These are phyloP conservation scores for Epistrophe eligans DNA, from an alignment of 2,888 invertebrate species.

Conservation along the genomic window DNA sequence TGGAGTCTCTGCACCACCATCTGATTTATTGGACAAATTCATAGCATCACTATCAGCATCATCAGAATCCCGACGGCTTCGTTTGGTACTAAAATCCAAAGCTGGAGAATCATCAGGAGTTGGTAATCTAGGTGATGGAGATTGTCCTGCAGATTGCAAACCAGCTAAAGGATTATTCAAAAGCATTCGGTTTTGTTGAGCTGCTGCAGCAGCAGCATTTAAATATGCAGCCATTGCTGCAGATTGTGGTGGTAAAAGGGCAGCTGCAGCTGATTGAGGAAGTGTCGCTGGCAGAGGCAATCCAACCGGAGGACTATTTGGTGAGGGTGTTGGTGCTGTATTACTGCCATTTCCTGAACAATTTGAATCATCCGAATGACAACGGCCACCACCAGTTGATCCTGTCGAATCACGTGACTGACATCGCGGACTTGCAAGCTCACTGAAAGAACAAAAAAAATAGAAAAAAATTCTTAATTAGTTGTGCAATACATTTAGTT, in stretches of 20 bases:
- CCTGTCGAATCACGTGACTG: conserved; percentile 91
- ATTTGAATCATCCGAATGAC: conserved; percentile 91
- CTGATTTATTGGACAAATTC: conserved; percentile 83
- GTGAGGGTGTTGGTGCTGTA: conserved; percentile 85
- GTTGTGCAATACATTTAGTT: no score
- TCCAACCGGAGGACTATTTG: conserved; percentile 88
- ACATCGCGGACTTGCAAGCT: conserved; percentile 90
- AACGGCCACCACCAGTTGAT: conserved; percentile 87
- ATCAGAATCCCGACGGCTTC: conserved; percentile 85
- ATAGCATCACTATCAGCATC: conserved; percentile 88
- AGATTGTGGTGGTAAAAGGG: conserved; percentile 90
- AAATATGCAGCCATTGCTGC: conserved; percentile 93
- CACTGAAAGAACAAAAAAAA: conserved; percentile 88
- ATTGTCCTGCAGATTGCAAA: conserved; percentile 82
- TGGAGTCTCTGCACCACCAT: conserved; percentile 63
- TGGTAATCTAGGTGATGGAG: conserved; percentile 84
- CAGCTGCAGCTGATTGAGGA: conserved; percentile 87
- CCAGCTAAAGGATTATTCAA: conserved; percentile 91
- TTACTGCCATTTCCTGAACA: conserved; percentile 87
- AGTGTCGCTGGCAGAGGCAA: conserved; percentile 88
- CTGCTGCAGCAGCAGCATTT: conserved; percentile 88
- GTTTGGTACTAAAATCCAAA: conserved; percentile 92
- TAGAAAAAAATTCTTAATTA: not conserved
- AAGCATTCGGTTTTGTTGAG: conserved; percentile 90
- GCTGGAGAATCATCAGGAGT: conserved; percentile 86